Conservation (phyloP, 2,113 vertebrate species). For the Centropus bengalensis region DNA sequence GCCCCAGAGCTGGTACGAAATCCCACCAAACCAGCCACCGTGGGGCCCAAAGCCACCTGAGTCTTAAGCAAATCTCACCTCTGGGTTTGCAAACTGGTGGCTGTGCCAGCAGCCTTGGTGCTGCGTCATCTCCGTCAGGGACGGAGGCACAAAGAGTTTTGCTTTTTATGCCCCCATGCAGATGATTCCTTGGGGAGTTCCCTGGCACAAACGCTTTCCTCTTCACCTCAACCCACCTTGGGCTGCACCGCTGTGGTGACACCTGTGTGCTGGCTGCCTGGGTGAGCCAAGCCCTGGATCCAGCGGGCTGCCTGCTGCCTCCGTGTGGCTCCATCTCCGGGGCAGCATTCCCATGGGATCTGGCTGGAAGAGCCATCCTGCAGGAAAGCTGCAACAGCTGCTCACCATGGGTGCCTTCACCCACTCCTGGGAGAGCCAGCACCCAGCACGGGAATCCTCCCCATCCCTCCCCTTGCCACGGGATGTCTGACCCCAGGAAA, state of each 20-base stretch:
- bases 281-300: too few species aligned
- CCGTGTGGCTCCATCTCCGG: not conserved
- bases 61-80: not conserved
- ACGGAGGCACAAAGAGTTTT: not conserved
- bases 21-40: not conserved
- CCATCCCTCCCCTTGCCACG: not conserved
- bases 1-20: not conserved
- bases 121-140: not conserved
- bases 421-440: too few species aligned
- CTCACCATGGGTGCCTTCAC: not conserved
- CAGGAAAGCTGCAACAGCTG: not conserved
- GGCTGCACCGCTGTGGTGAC: not conserved
- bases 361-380: not conserved
- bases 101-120: not conserved
- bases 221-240: not conserved
- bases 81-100: rapidly evolving
- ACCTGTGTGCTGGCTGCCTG: too few species aligned
- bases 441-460: not conserved
- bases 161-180: not conserved
- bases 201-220: not conserved
- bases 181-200: rapidly evolving
- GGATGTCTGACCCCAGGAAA: not conserved
- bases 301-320: not conserved
- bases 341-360: not conserved
- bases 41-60: not conserved